Conservation (phyloP, 2,113 vertebrate species). For the Pelusios castaneus region DNA sequence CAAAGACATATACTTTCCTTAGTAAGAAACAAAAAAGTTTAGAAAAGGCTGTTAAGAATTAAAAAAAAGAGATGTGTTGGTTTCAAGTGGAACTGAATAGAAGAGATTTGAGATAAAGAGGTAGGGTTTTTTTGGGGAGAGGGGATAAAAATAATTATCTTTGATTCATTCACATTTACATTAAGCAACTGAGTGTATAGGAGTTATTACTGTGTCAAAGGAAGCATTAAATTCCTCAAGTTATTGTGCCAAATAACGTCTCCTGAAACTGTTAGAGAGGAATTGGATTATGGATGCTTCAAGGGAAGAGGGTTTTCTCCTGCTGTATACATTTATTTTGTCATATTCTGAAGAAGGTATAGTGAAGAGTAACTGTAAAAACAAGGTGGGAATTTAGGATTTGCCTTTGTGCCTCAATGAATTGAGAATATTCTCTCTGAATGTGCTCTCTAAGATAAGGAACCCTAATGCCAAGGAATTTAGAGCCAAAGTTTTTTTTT, state of each 20-base stretch:
- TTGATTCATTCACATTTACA: conserved; percentile 14
- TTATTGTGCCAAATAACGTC: neutral
- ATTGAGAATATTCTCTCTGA: neutral
- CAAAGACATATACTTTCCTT: neutral
- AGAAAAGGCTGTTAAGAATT: conserved; percentile 33
- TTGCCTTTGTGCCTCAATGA: neutral
- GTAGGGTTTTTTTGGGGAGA: no score
- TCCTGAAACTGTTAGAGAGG: neutral
- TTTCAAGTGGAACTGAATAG: neutral
- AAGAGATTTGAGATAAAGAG: conserved; percentile 40
- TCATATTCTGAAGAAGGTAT: neutral
- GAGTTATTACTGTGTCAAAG: conserved; percentile 35
- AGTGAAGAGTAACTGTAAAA: neutral
- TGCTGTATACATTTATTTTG: neutral
- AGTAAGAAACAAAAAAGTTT: conserved; percentile 18
- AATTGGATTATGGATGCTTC: neutral
- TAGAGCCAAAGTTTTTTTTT: neutral
- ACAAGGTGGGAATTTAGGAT: neutral
- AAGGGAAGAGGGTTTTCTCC: neutral
- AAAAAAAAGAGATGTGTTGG: conserved; percentile 11
- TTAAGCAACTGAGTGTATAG: conserved; percentile 35
- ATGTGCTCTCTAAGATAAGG: neutral
- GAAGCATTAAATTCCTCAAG: conserved; percentile 29
- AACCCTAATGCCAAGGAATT: neutral
- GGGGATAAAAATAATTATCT: no score